Conservation (phyloP, 2,797 vertebrate genomes). For the Eospalax fontanierii region DNA sequence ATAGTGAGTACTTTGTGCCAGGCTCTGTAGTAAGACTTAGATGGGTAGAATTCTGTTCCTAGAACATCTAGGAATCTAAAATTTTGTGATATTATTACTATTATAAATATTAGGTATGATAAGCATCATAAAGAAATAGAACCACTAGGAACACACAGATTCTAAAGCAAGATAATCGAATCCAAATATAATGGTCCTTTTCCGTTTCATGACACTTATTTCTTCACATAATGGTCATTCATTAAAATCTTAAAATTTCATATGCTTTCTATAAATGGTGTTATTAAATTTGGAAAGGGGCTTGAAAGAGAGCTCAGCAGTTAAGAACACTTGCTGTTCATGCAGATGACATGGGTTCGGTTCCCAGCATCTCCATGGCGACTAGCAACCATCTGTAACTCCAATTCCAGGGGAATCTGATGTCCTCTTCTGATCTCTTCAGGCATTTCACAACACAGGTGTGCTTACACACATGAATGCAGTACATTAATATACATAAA, state of each 20-base stretch:
- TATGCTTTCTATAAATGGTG: not conserved
- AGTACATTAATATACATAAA: too few species aligned
- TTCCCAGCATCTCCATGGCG: too few species aligned
- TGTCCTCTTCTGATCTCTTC: too few species aligned
- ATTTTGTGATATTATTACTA: not conserved
- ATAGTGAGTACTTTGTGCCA: not conserved
- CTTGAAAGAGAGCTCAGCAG: too few species aligned
- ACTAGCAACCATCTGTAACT: too few species aligned
- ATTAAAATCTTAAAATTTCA: not conserved
- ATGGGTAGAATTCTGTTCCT: not conserved
- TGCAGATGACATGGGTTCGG: too few species aligned
- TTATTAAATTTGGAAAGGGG: too few species aligned
- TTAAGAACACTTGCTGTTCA: too few species aligned
- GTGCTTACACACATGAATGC: too few species aligned
- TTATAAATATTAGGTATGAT: not conserved
- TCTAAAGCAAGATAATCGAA: not conserved
- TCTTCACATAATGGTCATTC: not conserved
- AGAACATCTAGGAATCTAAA: not conserved
- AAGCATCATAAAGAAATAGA: not conserved
- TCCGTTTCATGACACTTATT: not conserved
- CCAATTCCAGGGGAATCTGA: too few species aligned
- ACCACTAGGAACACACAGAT: not conserved
- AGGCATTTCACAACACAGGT: too few species aligned
- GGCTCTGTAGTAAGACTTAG: not conserved
- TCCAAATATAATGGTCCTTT: not conserved